Conservation (phyloP, 2,888 invertebrate species). For the Hartigia nigra region DNA sequence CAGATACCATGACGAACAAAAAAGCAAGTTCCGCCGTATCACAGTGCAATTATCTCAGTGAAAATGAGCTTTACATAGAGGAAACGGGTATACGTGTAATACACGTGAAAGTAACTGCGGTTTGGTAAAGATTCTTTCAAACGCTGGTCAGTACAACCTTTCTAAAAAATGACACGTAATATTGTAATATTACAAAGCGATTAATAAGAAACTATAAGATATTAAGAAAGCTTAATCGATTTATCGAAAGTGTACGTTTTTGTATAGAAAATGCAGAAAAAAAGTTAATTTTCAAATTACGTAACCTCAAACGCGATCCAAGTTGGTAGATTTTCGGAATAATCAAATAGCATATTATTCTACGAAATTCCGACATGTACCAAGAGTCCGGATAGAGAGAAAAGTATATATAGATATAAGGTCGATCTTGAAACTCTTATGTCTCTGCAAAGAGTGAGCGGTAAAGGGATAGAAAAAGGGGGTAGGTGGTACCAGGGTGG, state of each 20-base stretch:
- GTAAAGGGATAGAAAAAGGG: conserved; percentile 25
- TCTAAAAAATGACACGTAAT: neutral
- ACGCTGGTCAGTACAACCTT: neutral
- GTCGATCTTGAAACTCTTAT: conserved; percentile 17
- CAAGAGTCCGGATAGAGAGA: neutral
- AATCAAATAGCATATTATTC: neutral
- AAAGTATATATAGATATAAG: neutral
- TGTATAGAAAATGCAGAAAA: neutral
- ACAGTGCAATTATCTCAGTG: conserved; percentile 55
- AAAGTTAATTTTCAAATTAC: neutral
- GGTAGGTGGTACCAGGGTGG: conserved; percentile 21
- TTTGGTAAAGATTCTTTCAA: conserved; percentile 19
- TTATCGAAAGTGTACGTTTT: conserved; percentile 30
- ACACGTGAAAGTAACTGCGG: conserved; percentile 13
- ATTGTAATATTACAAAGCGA: neutral
- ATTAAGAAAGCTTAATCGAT: conserved; percentile 35
- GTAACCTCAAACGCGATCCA: neutral
- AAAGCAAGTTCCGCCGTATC: conserved; percentile 35
- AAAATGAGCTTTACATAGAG: conserved; percentile 56
- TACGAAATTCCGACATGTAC: neutral
- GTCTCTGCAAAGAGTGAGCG: conserved; percentile 24
- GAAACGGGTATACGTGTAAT: conserved; percentile 8
- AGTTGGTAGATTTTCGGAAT: neutral
- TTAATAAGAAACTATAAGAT: neutral
- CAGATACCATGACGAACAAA: conserved; percentile 5